Evolutionary conservation across 1,140 invertebrate genomes (phyloP), one percentile per base, ranked within the genome.

Genomic region (Pseudomyrmex flavicornis): DNA sequence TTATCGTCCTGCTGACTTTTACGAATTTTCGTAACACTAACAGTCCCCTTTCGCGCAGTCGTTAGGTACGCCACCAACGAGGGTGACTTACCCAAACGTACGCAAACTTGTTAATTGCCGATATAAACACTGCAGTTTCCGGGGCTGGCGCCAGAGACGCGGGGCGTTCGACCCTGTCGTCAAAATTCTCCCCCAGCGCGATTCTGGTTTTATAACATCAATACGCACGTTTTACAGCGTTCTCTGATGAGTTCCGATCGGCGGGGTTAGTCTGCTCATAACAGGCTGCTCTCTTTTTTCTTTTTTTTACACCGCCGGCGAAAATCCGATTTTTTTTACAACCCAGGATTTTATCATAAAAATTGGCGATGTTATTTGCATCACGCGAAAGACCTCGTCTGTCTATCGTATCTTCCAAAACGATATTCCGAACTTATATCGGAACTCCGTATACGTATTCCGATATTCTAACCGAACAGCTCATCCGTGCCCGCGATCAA

Each of bases 71-170:
- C 83, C 79, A 35, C 62, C 48, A 72, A 75, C 69, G 80, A 86
- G 75, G 86, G 82, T 85, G 22, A 70, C 63, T 72, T 62, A 17
- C 61, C 62, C 84, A 17, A 70, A 65, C 62, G 76, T 61, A 79
- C 69, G 54, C 85, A 76, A 90, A 91, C 89, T 90, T 90, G 89
- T 91, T 91, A 91, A 91, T 91, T 91, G 89, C 83, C 88, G 89
- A 85, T 88, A 90, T 90, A 89, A 90, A 91, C 89, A 88, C 76
- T 65, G 72, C 62, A 82, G 88, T 90, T 89, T 90, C 90, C 89
- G 59, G 35, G 80, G 26, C 59, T 66, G 90, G 89, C 89, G 90
- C 90, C 87, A 87, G 84, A 56, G 61, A 79, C 82, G 58, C 62
- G 69, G 5, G 12, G 5, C 35, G 26, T 58, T 54, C 59, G 10